These are phyloP conservation scores for Malachius bipustulatus DNA, from an alignment of 2,888 invertebrate species.

Conservation along the genomic window DNA sequence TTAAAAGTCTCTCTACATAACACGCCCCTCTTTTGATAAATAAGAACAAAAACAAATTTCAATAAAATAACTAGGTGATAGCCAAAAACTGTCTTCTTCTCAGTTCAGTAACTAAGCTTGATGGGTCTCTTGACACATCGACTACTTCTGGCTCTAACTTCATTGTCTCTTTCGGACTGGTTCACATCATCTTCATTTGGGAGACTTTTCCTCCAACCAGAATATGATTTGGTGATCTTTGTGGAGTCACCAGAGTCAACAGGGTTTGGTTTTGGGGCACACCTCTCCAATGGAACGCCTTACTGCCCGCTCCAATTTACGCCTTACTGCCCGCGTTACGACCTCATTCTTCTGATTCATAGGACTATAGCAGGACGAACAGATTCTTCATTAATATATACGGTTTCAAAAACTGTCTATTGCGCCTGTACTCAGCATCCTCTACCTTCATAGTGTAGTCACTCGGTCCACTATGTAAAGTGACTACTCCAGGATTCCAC, in stretches of 20 bases:
- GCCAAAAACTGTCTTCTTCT: not conserved
- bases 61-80: not conserved
- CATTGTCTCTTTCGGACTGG: not conserved
- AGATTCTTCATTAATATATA: too few species aligned
- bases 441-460: constrained; percentile 1
- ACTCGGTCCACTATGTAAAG: not conserved
- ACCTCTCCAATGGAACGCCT: too few species aligned
- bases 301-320: too few species aligned
- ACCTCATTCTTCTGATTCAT: too few species aligned
- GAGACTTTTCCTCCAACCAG: constrained; percentile 2
- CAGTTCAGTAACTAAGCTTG: not conserved
- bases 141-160: constrained; percentile 1
- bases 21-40: not conserved
- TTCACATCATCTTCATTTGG: not conserved
- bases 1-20: not conserved
- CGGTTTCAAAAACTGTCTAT: constrained; percentile 1
- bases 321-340: too few species aligned
- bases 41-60: not conserved
- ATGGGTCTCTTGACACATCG: not conserved
- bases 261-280: too few species aligned
- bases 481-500: not conserved
- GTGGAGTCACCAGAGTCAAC: not conserved
- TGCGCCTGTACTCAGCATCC: constrained; percentile 3
- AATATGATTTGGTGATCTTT: not conserved
- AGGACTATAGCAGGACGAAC: too few species aligned